Evolutionary conservation across 2,797 vertebrate genomes (phyloP), one percentile per base, ranked within the genome.

Genomic region (Ctenochaetus hawaiiensis): DNA sequence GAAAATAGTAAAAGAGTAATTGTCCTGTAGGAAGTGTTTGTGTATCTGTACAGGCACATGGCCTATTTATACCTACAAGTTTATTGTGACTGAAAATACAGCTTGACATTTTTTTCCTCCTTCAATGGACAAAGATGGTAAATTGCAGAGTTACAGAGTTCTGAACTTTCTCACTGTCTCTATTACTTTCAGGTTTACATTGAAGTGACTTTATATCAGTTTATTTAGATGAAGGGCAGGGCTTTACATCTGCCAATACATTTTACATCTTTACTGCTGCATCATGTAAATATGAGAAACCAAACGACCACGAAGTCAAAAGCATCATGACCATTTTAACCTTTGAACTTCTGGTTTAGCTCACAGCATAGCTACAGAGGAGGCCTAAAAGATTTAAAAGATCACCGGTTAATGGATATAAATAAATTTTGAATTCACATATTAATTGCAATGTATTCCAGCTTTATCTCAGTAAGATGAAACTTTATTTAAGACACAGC

Each of bases 1-100:
- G 23, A 48, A 67, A 75, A 39, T 45, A n/a, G 16, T 37, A 37
- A 11, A 49, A 23, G 70, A 66, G 23, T 58, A 57, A 61, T 3
- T 22, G 26, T 52, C 60, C 47, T 60, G 59, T 47, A 49, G 8
- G 10, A 59, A 37, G 22, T 49, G 22, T 71, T 16, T 60, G 22
- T 47, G 13, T 34, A 67, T 54, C 53, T 44, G 37, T 5, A 5
- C 6, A 62, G 37, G 12, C 47, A 67, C 23, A 44, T 14, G 20
- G 47, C 2, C 34, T 60, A 23, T 66, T 62, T 17, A 34, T 41
- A 30, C 23, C 8, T 22, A 16, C 13, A 34, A 8, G 10, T 75
- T 60, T 47, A 44, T 43, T 67, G 2, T 44, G 16, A 47, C 53
- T 59, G 8, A 65, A 64, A 16, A n/a, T 44, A 18, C 17, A 64